A percentile compares a stretch with the other conserved stretches of the same genome.
Conservation (phyloP, 2,113 vertebrate species). For the Oncorhynchus clarkii region DNA sequence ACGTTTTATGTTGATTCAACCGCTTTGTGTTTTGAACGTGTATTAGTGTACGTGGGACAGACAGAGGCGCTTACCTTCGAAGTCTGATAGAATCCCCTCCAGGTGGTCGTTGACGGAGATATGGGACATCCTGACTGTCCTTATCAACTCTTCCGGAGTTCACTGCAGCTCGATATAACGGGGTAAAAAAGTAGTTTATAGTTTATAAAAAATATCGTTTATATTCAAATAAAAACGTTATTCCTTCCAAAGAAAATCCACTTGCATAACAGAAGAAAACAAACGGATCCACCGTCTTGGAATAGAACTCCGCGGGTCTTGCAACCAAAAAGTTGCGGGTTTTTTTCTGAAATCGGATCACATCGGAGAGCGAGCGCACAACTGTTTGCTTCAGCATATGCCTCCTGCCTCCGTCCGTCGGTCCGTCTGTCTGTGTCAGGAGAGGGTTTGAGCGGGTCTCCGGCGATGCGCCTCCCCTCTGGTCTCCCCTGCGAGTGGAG, state of each 20-base stretch:
- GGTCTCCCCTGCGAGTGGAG: neutral
- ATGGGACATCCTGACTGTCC: constrained; percentile 71
- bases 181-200: neutral
- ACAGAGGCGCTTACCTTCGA: constrained; percentile 74
- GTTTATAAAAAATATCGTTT: neutral
- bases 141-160: neutral
- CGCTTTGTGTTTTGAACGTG: neutral
- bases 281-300: neutral
- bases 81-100: constrained; percentile 82
- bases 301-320: neutral
- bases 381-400: neutral
- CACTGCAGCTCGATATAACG: constrained; percentile 3
- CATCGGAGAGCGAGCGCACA: neutral
- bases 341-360: neutral
- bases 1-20: neutral
- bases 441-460: neutral
- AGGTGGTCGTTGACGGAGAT: constrained; percentile 81
- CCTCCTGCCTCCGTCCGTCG: neutral
- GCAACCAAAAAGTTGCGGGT: neutral
- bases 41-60: too few species aligned
- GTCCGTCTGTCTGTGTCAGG: neutral
- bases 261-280: neutral
- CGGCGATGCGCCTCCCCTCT: neutral
- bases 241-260: neutral
- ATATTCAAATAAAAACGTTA: neutral